Evolutionary conservation across 2,113 vertebrate genomes (phyloP).

Genomic region (Corythoichthys haematopterus): DNA sequence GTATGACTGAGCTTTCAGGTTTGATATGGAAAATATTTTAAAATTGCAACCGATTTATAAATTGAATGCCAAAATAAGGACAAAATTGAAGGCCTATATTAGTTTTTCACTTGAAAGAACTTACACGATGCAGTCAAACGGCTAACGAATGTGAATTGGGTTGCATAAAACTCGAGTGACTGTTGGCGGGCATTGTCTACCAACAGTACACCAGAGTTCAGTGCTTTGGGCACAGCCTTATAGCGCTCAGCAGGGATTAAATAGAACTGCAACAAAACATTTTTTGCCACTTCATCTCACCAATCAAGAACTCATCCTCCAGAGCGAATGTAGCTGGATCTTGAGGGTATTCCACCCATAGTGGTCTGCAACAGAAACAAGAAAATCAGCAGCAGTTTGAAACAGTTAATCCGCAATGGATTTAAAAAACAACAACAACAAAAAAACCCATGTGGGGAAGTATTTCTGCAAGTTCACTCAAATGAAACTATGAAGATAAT

Average conservation of each 20-base stretch:
- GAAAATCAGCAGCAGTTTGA: not conserved
- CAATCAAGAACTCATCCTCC: conserved; percentile 84
- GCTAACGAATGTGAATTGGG: too few species aligned
- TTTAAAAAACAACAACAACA: not conserved
- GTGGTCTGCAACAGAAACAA: conserved; percentile 64
- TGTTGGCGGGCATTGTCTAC: too few species aligned
- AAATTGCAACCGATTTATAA: not conserved
- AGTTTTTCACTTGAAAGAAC: not conserved
- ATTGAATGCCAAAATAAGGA: not conserved
- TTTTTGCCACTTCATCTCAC: conserved; percentile 62
- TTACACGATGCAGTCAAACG: not conserved
- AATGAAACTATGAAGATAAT: not conserved
- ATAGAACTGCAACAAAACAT: too few species aligned
- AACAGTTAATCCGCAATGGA: not conserved
- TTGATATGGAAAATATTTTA: not conserved
- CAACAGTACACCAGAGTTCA: too few species aligned
- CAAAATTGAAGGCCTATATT: not conserved
- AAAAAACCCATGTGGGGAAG: not conserved
- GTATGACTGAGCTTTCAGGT: not conserved
- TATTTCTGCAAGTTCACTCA: not conserved
- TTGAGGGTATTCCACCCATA: conserved; percentile 85
- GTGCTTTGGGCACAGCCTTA: too few species aligned
- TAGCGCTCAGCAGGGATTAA: too few species aligned
- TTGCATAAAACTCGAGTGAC: too few species aligned
- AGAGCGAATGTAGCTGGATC: conserved; percentile 77